These are phyloP conservation scores for Grantiella picta DNA, from an alignment of 2,113 vertebrate species.

Conservation along the genomic window DNA sequence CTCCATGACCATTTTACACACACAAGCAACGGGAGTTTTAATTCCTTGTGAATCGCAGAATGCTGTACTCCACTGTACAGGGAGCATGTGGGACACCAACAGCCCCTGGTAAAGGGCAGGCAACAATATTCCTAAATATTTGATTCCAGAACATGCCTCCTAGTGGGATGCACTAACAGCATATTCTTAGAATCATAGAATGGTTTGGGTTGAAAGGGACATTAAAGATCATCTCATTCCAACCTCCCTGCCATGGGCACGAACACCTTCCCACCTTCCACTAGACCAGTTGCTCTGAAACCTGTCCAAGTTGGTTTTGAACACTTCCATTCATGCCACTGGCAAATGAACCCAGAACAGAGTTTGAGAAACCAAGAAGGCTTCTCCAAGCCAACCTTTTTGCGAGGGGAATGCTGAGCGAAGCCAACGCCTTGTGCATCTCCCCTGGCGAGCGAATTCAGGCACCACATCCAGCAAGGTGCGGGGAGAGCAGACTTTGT, in stretches of 20 bases:
- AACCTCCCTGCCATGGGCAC: background rate
- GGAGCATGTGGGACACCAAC: rapidly evolving
- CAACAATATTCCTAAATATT: background rate
- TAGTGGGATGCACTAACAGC: rapidly evolving
- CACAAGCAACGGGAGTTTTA: rapidly evolving
- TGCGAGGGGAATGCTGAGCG: rapidly evolving
- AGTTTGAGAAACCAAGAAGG: background rate
- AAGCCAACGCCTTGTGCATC: rapidly evolving
- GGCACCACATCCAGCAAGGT: rapidly evolving
- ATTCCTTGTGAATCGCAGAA: background rate
- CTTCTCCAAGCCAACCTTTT: background rate
- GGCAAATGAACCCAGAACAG: background rate
- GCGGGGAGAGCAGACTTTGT: too few relatives aligned
- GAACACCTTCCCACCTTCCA: background rate
- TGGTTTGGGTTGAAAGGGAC: background rate
- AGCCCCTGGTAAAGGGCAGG: rapidly evolving
- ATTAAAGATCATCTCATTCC: background rate
- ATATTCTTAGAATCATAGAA: too few relatives aligned
- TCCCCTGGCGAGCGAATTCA: rapidly evolving
- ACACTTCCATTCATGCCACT: background rate
- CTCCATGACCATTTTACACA: rapidly evolving
- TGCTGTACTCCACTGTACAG: rapidly evolving
- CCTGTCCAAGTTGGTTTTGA: background rate
- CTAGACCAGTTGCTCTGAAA: background rate
- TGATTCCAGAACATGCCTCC: background rate